Conservation (phyloP, 2,113 vertebrate genomes). For the Elanoides forficatus region DNA sequence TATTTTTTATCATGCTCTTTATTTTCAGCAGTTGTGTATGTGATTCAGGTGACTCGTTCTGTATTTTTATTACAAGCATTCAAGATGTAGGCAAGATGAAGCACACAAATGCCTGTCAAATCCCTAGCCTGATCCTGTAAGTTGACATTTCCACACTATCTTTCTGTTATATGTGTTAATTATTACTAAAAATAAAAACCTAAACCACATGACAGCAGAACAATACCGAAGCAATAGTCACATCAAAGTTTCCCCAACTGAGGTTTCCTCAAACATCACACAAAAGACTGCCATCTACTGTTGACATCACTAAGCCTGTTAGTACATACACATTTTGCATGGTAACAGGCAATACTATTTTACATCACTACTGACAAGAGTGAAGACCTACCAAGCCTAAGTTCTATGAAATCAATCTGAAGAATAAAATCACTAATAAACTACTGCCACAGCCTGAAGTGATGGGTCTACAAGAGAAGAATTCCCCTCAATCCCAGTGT, state of each 20-base stretch:
- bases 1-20: neutral
- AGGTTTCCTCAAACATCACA: neutral
- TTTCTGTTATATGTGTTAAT: neutral
- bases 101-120: neutral
- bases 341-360: neutral
- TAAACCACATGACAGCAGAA: neutral
- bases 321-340: accelerated
- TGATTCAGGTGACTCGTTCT: neutral
- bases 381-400: neutral
- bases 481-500: neutral
- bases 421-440: neutral
- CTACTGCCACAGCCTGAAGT: neutral
- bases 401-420: neutral
- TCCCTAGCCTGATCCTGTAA: neutral
- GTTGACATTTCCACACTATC: neutral
- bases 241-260: neutral
- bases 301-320: neutral
- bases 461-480: neutral
- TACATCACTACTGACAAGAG: neutral
- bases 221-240: neutral
- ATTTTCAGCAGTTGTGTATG: neutral
- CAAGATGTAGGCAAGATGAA: neutral
- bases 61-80: neutral
- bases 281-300: neutral
- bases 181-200: neutral